Conservation (phyloP, 1,140 invertebrate species). For the Macrobrachium rosenbergii region DNA sequence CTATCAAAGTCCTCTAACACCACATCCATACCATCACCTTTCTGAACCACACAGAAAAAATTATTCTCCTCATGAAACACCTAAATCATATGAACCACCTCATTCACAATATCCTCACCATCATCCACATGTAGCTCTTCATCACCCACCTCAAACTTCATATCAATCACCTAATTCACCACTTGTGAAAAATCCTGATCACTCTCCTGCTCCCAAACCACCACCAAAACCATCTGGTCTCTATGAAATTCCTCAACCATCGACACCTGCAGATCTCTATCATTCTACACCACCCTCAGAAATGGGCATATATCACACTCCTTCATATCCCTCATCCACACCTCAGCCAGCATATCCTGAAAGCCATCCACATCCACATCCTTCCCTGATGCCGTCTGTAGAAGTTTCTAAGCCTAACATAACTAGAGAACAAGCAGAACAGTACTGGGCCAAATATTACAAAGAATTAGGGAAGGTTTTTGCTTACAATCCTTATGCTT, state of each 20-base stretch:
- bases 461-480: constrained; percentile 21
- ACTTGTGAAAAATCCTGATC: neutral
- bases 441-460: constrained; percentile 31
- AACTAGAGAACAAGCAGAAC: neutral
- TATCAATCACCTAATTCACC: no score
- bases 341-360: neutral
- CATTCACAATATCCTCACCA: no score
- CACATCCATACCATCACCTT: neutral
- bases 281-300: no score
- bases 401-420: neutral
- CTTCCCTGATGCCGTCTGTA: neutral
- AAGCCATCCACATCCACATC: constrained; percentile 2
- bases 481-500: constrained; percentile 4
- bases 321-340: neutral
- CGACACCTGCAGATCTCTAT: no score
- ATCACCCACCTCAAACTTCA: no score
- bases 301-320: no score
- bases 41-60: neutral
- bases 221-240: neutral
- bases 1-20: neutral
- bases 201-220: neutral
- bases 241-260: constrained; percentile 1
- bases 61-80: neutral
- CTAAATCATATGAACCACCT: no score
- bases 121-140: no score